Evolutionary conservation across 2,888 invertebrate species (phyloP), one percentile per base, ranked within the genome.

Genomic region (Heliconius charithonia): DNA sequence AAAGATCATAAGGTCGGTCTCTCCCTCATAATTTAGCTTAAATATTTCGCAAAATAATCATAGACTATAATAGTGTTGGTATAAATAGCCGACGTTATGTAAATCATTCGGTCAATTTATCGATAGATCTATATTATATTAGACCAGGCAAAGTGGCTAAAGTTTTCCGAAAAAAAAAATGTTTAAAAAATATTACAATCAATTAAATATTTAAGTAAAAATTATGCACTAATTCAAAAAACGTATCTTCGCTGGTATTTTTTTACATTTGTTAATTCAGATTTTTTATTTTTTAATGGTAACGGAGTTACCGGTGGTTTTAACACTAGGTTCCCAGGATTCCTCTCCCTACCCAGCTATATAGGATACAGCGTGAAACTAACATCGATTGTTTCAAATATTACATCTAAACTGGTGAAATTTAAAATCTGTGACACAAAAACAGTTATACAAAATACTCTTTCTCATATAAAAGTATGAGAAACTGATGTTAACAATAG

Each of bases 11-110:
- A 72, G 59, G 13, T 72, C 59, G 13, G 70, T 79, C 81, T 78
- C 81, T 82, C 82, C 76, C 81, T 81, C 82, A 80, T 80, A 82
- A 78, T 80, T 80, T 79, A 80, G 74, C 72, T 74, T 56, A 71
- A 81, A 77, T 81, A 82, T 83, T 82, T 82, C 78, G 81, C 82
- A 82, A 81, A 78, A 69, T 76, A 80, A 82, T 79, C 80, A 83
- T 69, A 80, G 80, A 80, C 76, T 77, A 78, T 81, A 73, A 76
- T 72, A 62, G 45, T 75, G 66, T 77, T 76, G 74, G 78, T 78
- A 70, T 75, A 79, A 76, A 81, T 77, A 79, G 45, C 66, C 78
- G 76, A 65, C 70, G 76, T 81, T 77, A 81, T 80, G 80, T 77
- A 81, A 81, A 81, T 78, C 79, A 76, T 51, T 62, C 65, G 75